These are phyloP conservation scores for Sprattus sprattus DNA, from an alignment of 2,113 vertebrate genomes.

Conservation along the genomic window DNA sequence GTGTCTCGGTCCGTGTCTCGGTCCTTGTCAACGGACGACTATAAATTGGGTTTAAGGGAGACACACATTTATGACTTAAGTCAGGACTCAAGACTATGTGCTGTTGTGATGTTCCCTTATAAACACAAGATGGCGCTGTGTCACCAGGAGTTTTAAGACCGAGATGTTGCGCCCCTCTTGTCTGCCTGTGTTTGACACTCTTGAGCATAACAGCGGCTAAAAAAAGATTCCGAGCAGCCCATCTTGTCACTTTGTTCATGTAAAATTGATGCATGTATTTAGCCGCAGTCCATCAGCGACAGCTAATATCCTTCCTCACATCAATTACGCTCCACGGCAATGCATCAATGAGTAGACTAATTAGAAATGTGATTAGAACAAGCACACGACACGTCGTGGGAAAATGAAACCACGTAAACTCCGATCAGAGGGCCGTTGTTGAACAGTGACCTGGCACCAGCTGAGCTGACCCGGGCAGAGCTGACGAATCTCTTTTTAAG, in stretches of 20 bases:
- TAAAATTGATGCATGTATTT: constrained; percentile 2
- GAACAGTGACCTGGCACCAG: not conserved
- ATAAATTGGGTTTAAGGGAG: not conserved
- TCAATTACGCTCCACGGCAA: not conserved
- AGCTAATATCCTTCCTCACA: not conserved
- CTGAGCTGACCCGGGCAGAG: not conserved
- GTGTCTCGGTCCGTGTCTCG: no score
- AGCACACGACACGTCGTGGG: not conserved
- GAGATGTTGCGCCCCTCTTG: not conserved
- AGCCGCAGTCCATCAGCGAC: not conserved
- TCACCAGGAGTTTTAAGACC: not conserved
- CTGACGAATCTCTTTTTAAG: constrained; percentile 27
- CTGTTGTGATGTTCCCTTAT: not conserved
- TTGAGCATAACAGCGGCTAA: not conserved
- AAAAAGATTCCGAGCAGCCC: not conserved
- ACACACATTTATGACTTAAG: not conserved
- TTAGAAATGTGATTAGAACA: constrained; percentile 20
- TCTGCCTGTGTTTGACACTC: not conserved
- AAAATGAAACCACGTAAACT: not conserved
- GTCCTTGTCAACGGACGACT: no score
- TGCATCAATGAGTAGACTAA: not conserved
- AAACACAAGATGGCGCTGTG: not conserved
- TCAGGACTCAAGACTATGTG: not conserved
- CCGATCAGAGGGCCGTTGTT: not conserved
- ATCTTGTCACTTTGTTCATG: constrained; percentile 17